Percentiles rank a stretch among this genome's conserved stretches.
Evolutionary conservation across 2,888 invertebrate genomes (phyloP).

Genomic region (Platycnemis pennipes): DNA sequence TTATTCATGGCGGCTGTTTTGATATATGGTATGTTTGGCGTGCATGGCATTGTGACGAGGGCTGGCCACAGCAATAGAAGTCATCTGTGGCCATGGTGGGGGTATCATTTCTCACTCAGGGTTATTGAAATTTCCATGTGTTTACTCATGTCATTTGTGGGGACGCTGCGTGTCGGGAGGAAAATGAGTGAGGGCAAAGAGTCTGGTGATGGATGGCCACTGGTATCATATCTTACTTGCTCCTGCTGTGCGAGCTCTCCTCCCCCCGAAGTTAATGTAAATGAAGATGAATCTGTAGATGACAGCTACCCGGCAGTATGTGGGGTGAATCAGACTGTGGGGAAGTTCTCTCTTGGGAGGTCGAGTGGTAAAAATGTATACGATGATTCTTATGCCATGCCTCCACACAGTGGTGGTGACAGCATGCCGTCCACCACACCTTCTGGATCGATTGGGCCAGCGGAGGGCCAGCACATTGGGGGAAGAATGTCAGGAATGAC

Average conservation of each 20-base stretch:
- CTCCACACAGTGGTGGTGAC: constrained; percentile 69
- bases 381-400: constrained; percentile 84
- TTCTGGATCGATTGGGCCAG: constrained; percentile 40
- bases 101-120: constrained; percentile 92
- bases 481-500: constrained; percentile 53
- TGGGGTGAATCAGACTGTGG: constrained; percentile 91
- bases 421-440: constrained; percentile 68
- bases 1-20: constrained; percentile 91
- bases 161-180: constrained; percentile 82
- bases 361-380: constrained; percentile 88
- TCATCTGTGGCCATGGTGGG: constrained; percentile 92
- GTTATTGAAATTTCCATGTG: constrained; percentile 94
- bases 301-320: constrained; percentile 93
- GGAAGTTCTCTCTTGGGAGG: constrained; percentile 88
- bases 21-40: constrained; percentile 89
- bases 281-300: constrained; percentile 88
- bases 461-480: constrained; percentile 60
- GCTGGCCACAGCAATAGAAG: constrained; percentile 76
- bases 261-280: constrained; percentile 77
- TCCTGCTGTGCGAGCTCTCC: constrained; percentile 85
- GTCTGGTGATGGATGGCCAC: constrained; percentile 46
- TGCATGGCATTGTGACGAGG: constrained; percentile 78
- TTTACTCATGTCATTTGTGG: constrained; percentile 92
- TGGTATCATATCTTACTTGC: constrained; percentile 86
- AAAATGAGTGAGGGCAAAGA: constrained; percentile 71